A percentile compares a stretch with the other conserved stretches of the same genome.
phyloP scores from a whole-genome alignment of 2,888 invertebrate species.

The Drosophila siamana region DNA sequence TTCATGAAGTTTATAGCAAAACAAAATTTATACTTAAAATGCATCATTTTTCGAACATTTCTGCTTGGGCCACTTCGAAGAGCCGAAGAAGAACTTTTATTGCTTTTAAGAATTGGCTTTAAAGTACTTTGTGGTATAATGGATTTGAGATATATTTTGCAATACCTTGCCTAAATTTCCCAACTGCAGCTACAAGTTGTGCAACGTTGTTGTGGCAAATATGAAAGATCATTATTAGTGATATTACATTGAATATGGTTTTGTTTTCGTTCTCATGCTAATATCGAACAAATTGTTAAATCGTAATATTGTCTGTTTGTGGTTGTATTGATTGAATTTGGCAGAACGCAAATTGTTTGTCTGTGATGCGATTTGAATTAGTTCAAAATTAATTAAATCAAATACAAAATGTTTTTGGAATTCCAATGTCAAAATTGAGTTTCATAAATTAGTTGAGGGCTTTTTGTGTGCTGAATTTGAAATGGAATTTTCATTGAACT shows the following conservation, averaged over 20 bases:
- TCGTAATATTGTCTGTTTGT: conserved; percentile 40
- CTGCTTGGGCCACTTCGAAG: conserved; percentile 42
- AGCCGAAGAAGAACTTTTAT: conserved; percentile 19
- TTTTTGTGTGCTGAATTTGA: too few relatives aligned
- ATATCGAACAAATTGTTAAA: conserved; percentile 4
- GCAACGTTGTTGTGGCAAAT: conserved; percentile 60
- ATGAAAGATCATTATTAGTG: conserved; percentile 56
- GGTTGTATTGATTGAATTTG: not conserved
- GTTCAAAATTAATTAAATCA: not conserved
- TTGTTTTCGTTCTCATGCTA: conserved; percentile 10
- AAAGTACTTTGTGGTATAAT: conserved; percentile 10
- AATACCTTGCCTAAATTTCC: conserved; percentile 84
- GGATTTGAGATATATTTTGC: conserved; percentile 37
- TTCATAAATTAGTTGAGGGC: too few relatives aligned
- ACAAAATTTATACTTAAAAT: not conserved
- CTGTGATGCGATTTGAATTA: not conserved
- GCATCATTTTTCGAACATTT: not conserved
- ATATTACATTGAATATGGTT: conserved; percentile 15
- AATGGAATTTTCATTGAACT: too few relatives aligned
- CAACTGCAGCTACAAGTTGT: conserved; percentile 82
- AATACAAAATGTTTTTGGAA: too few relatives aligned
- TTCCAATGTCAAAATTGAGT: too few relatives aligned
- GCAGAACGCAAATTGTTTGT: not conserved
- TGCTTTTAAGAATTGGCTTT: conserved; percentile 1
- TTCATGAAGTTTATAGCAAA: too few relatives aligned